These are phyloP conservation scores for Neotoma lepida DNA, from an alignment of 2,113 vertebrate genomes.

Conservation along the genomic window DNA sequence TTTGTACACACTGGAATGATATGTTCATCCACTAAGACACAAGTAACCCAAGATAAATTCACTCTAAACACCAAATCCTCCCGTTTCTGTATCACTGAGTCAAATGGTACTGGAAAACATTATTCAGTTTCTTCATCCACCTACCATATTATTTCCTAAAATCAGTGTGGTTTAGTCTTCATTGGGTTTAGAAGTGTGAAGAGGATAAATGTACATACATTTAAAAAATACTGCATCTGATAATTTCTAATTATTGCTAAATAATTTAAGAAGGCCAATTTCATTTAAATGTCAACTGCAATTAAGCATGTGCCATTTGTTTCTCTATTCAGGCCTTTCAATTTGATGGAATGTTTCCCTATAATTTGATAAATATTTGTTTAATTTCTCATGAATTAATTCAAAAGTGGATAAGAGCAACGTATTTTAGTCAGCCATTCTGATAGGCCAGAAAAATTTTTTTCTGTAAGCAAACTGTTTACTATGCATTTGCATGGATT, in stretches of 20 bases:
- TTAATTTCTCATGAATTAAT: conserved; percentile 74
- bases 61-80: neutral
- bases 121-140: neutral
- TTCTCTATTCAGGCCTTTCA: conserved; percentile 67
- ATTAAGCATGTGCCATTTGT: conserved; percentile 75
- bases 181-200: neutral
- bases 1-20: neutral
- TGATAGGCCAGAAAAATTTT: conserved; percentile 64
- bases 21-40: neutral
- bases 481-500: conserved; percentile 58
- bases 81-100: conserved; percentile 18
- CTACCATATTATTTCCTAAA: conserved; percentile 7
- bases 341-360: conserved; percentile 69
- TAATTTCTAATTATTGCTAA: conserved; percentile 67
- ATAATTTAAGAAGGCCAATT: conserved; percentile 71
- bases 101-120: conserved; percentile 18
- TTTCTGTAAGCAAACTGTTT: conserved; percentile 70
- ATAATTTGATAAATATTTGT: conserved; percentile 77
- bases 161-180: neutral
- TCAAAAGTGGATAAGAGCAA: conserved; percentile 63
- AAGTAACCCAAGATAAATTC: neutral
- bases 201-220: conserved; percentile 5
- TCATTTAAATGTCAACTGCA: conserved; percentile 72
- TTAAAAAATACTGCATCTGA: conserved; percentile 24
- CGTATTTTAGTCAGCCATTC: conserved; percentile 74